Conservation (phyloP, 1,140 invertebrate genomes). For the Goniozus legneri region DNA sequence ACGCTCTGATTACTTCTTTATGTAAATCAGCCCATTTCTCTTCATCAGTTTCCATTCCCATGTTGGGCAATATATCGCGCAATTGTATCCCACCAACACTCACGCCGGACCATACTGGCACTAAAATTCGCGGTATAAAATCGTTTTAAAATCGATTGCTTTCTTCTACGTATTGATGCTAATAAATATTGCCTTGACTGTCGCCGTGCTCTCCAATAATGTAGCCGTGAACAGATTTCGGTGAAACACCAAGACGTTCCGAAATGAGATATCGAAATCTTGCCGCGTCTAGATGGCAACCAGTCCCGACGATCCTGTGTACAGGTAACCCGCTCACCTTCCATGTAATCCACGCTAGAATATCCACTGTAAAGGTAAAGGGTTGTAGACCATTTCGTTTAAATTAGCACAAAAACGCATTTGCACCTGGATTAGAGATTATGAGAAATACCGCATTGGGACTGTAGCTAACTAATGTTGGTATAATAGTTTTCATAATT, state of each 20-base stretch:
- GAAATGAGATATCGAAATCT: conserved; percentile 62
- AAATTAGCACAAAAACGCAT: conserved; percentile 1
- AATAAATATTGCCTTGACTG: conserved; percentile 53
- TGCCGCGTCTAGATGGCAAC: conserved; percentile 62
- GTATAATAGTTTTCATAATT: conserved; percentile 61
- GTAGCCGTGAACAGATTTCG: conserved; percentile 57
- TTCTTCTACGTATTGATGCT: not conserved
- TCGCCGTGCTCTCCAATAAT: conserved; percentile 68
- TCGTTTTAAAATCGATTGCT: conserved; percentile 5
- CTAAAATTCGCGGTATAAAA: conserved; percentile 37
- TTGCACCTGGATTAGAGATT: conserved; percentile 61
- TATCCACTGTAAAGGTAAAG: conserved; percentile 58
- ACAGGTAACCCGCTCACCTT: conserved; percentile 63
- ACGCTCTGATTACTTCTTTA: conserved; percentile 57
- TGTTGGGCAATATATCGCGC: conserved; percentile 54
- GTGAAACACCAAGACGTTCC: conserved; percentile 57
- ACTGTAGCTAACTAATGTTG: conserved; percentile 57
- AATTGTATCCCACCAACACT: conserved; percentile 63
- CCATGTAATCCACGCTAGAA: conserved; percentile 66
- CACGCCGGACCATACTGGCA: conserved; percentile 66
- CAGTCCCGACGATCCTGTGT: conserved; percentile 62
- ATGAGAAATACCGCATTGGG: conserved; percentile 60
- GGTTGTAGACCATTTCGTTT: not conserved
- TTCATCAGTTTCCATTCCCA: conserved; percentile 55
- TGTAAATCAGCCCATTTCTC: conserved; percentile 58